Percentiles rank a stretch among this genome's conserved stretches.
Evolutionary conservation across 2,797 vertebrate species (phyloP).

Genomic region (Acanthiza pusilla): DNA sequence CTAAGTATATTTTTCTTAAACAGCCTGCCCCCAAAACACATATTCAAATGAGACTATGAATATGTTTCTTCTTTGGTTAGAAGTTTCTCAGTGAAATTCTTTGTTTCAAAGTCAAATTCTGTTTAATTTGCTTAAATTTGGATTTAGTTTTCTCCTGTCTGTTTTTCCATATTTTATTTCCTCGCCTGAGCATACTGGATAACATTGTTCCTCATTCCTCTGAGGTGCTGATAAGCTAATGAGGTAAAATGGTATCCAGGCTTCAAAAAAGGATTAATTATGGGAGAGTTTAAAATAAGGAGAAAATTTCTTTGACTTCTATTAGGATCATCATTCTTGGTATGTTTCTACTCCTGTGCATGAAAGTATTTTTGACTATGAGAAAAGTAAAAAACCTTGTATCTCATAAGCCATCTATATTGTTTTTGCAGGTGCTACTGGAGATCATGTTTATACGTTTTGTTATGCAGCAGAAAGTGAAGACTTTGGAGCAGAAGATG

Average conservation of each 20-base stretch:
- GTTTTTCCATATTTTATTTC: background rate
- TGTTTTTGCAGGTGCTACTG: constrained; percentile 82
- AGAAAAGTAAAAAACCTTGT: background rate
- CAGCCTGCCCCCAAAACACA: fast-evolving
- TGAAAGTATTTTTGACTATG: background rate
- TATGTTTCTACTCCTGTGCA: background rate
- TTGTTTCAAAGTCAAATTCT: background rate
- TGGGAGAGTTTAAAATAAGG: background rate
- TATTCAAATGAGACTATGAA: background rate
- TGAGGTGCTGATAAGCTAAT: background rate
- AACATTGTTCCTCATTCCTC: background rate
- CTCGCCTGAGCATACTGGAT: background rate
- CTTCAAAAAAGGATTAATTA: background rate
- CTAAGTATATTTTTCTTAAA: background rate
- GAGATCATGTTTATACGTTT: constrained; percentile 86
- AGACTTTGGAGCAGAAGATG: constrained; percentile 92
- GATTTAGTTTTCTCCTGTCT: background rate
- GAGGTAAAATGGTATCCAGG: background rate
- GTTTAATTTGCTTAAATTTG: background rate
- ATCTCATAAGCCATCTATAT: background rate
- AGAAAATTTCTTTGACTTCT: background rate
- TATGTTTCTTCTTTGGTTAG: background rate
- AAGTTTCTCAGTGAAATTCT: background rate
- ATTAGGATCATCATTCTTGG: background rate
- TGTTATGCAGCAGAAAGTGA: constrained; percentile 84